Evolutionary conservation across 53 echinoderm and acorn worm species (phyloP).

Genomic region (Holothuria scabra): DNA sequence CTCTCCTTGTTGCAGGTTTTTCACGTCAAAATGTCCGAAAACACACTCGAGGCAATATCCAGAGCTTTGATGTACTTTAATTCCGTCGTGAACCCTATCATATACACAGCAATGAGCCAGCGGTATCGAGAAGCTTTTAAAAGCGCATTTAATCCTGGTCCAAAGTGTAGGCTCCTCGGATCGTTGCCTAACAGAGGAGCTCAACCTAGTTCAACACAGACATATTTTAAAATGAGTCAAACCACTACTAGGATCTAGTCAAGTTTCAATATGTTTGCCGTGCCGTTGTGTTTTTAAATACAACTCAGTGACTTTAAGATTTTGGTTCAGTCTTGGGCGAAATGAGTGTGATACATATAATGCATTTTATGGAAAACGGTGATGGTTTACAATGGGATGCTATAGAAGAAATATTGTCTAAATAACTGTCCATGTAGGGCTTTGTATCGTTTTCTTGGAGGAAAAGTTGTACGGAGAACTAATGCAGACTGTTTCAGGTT

Average conservation of each 20-base stretch:
- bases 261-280: not conserved
- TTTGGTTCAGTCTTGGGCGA: too few species aligned
- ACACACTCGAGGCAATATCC: slow-evolving; percentile 11
- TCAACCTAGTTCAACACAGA: slow-evolving; percentile 52
- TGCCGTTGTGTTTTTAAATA: not conserved
- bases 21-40: not conserved
- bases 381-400: too few species aligned
- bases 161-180: slow-evolving; percentile 11
- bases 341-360: too few species aligned
- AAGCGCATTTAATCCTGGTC: slow-evolving; percentile 70
- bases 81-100: slow-evolving; percentile 86
- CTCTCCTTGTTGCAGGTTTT: slow-evolving; percentile 43
- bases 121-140: slow-evolving; percentile 89
- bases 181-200: slow-evolving; percentile 39
- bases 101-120: slow-evolving; percentile 88
- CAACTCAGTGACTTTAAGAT: too few species aligned
- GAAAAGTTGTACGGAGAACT: too few species aligned
- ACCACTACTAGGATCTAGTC: slow-evolving; percentile 57
- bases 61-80: slow-evolving; percentile 83
- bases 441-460: too few species aligned
- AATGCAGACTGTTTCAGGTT: too few species aligned
- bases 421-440: too few species aligned
- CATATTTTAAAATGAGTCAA: slow-evolving; percentile 68
- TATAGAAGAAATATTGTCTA: too few species aligned
- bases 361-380: too few species aligned